phyloP scores from a whole-genome alignment of 2,113 vertebrate genomes.

The Muntiacus reevesi region DNA sequence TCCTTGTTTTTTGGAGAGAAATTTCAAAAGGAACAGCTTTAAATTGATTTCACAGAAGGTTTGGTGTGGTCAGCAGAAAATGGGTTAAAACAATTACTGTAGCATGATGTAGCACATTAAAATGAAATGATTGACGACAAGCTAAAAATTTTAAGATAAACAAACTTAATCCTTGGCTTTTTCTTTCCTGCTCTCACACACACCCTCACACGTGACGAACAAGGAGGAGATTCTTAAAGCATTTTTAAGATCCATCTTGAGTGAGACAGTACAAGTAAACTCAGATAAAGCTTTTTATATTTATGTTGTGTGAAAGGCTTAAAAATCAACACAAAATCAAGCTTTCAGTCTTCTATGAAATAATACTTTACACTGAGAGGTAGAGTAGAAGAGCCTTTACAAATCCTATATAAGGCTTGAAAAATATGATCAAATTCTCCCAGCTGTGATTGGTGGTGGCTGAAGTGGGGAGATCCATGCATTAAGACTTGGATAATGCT shows the following conservation, averaged over 20 bases:
- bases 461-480: background rate
- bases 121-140: slow-evolving; percentile 23
- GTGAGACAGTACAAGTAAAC: background rate
- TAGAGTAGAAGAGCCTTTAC: background rate
- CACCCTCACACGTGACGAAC: background rate
- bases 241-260: slow-evolving; percentile 29
- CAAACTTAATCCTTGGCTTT: slow-evolving; percentile 1
- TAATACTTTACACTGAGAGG: background rate
- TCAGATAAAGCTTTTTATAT: background rate
- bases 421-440: background rate
- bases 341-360: background rate
- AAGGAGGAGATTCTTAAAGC: background rate
- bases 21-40: background rate
- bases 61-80: background rate
- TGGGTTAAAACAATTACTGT: background rate
- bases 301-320: slow-evolving; percentile 27
- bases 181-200: background rate
- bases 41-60: background rate
- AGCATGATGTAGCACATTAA: background rate
- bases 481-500: background rate
- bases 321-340: background rate
- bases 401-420: background rate
- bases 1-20: background rate
- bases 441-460: background rate
- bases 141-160: slow-evolving; percentile 50